Evolutionary conservation across 1,140 invertebrate species (phyloP), one percentile per base, ranked within the genome.

Genomic region (Neelides sp.): DNA sequence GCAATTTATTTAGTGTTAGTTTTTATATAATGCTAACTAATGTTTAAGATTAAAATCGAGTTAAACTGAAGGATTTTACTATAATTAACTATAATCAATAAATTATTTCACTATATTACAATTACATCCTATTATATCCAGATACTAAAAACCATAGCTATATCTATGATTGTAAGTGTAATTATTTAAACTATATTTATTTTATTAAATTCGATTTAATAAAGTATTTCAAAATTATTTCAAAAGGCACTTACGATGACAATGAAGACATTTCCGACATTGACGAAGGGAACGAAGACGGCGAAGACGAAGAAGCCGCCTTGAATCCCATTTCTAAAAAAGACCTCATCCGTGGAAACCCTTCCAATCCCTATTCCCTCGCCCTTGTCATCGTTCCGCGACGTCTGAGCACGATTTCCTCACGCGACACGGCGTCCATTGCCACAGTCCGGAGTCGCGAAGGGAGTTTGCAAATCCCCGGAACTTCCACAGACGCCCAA

Each of bases 351-450:
- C 23, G 39, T n/a, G 34, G 34, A 7, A 44, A 36, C 10, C 3
- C 30, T 39, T 20, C 48, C 42, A 40, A 54, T 56, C 27, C 46
- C 30, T 3, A 36, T 44, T 20, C 46, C 23, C 53, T 57, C 28
- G 55, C 59, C 20, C 41, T 57, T 15, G 52, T 55, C 20, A 55
- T 64, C 45, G 51, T 62, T 22, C 59, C 63, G 2, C 20, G 63
- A 23, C 59, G 64, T 27, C 45, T 64, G 8, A 64, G 63, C 41
- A 64, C 61, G 20, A 64, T 64, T 41, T 58, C 62, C 24, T 63
- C 62, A n/a, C 39, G 55, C 17, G 55, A 57, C 44, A 57, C 45
- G 19, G 28, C 30, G 4, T 39, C 44, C 8, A 24, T 39, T 7
- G 19, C 8, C 13, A 13, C 7, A n/a, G 15, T 42, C 13, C 44